Percentiles rank a stretch among this genome's conserved stretches.
Conservation (phyloP, 2,797 vertebrate species). For the Florisuga fusca region DNA sequence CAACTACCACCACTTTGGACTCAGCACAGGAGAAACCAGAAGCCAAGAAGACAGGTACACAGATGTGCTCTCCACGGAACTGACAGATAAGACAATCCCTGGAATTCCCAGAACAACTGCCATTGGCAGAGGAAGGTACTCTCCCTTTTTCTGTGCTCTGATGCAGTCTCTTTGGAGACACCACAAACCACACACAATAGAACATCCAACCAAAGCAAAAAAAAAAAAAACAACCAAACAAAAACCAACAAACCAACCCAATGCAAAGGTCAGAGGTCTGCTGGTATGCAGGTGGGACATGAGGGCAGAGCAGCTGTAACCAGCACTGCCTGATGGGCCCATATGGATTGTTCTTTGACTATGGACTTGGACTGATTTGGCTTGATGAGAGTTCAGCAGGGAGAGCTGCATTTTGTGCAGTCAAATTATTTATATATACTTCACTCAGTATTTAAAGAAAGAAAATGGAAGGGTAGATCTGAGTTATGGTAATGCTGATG, state of each 20-base stretch:
- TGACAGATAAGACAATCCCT: accelerated
- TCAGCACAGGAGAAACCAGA: background rate
- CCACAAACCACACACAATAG: background rate
- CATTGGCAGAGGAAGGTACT: background rate
- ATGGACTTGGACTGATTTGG: background rate
- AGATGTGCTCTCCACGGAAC: background rate
- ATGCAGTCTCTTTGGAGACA: background rate
- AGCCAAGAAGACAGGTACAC: background rate
- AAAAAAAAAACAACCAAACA: background rate
- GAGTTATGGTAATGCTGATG: background rate
- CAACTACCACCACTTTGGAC: background rate
- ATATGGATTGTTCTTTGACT: background rate
- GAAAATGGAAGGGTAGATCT: background rate
- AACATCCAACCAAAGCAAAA: background rate
- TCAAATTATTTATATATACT: background rate
- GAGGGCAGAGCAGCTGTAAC: background rate
- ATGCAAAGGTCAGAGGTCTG: background rate
- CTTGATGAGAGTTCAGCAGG: background rate
- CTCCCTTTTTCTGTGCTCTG: background rate
- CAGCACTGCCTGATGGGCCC: background rate
- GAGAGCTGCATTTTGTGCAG: background rate
- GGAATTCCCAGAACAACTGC: background rate
- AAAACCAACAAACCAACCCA: background rate
- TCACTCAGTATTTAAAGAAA: background rate
- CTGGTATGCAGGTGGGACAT: background rate